Evolutionary conservation across 1,140 invertebrate species (phyloP).

Genomic region (Dendrolimus kikuchii): DNA sequence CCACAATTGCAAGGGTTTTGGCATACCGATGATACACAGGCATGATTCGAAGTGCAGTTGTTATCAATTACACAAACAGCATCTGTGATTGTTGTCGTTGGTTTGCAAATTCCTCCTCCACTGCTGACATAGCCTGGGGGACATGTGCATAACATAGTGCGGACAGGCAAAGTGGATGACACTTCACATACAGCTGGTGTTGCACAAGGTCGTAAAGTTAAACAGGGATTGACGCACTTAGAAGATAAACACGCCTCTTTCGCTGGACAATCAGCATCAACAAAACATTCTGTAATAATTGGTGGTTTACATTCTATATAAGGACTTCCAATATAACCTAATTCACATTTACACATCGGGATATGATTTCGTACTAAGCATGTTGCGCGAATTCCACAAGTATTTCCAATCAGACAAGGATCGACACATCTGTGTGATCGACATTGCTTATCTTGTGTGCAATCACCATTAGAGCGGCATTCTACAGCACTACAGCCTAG

Average conservation of each 20-base stretch:
- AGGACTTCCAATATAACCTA: slow-evolving; percentile 82
- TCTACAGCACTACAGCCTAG: slow-evolving; percentile 85
- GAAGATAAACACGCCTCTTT: slow-evolving; percentile 85
- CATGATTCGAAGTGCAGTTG: slow-evolving; percentile 82
- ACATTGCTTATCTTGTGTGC: slow-evolving; percentile 87
- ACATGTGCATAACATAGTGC: slow-evolving; percentile 91
- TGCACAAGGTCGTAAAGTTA: slow-evolving; percentile 83
- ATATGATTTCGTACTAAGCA: slow-evolving; percentile 88
- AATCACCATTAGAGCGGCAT: slow-evolving; percentile 91
- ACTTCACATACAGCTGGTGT: slow-evolving; percentile 87
- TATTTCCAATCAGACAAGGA: slow-evolving; percentile 85
- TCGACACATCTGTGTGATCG: slow-evolving; percentile 89
- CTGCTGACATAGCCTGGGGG: slow-evolving; percentile 90
- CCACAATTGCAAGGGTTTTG: slow-evolving; percentile 87
- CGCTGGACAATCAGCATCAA: slow-evolving; percentile 87
- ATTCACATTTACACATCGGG: slow-evolving; percentile 86
- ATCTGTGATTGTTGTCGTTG: slow-evolving; percentile 76
- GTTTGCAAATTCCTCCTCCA: slow-evolving; percentile 84
- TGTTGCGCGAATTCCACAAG: slow-evolving; percentile 84
- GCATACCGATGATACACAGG: slow-evolving; percentile 86
- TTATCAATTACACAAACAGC: slow-evolving; percentile 82
- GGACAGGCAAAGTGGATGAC: slow-evolving; percentile 83
- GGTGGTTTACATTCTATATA: slow-evolving; percentile 83
- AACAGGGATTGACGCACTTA: slow-evolving; percentile 89
- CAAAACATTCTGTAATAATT: slow-evolving; percentile 82